These are phyloP conservation scores for Pampusana beccarii DNA, from an alignment of 2,113 vertebrate species.

Conservation along the genomic window DNA sequence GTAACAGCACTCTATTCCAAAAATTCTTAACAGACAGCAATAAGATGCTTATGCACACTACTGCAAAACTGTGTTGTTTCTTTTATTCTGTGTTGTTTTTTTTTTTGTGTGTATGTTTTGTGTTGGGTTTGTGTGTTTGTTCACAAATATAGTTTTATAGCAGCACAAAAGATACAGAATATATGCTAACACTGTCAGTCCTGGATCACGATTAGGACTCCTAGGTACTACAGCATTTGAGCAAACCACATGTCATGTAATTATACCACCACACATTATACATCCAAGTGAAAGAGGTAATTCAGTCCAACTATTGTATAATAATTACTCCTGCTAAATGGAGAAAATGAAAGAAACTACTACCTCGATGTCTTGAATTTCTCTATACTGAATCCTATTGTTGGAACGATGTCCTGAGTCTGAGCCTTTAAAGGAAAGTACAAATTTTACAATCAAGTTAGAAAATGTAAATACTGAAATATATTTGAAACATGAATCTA, in stretches of 20 bases:
- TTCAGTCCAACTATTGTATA: background rate
- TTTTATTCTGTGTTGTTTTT: too few species aligned
- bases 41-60: background rate
- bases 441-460: background rate
- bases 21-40: background rate
- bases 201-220: background rate
- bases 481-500: background rate
- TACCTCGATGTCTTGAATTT: conserved; percentile 99
- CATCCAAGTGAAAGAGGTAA: background rate
- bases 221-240: background rate
- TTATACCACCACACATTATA: background rate
- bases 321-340: background rate
- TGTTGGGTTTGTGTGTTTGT: too few species aligned
- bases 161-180: background rate
- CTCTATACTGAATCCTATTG: conserved; percentile 98
- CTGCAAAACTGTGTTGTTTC: background rate
- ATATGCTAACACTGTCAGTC: background rate
- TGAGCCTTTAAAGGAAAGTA: conserved; percentile 83
- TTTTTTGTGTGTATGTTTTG: too few species aligned
- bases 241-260: background rate
- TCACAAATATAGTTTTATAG: background rate
- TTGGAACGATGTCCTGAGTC: conserved; percentile 96
- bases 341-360: background rate
- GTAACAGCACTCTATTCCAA: background rate
- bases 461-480: background rate